Evolutionary conservation across 2,888 invertebrate genomes (phyloP).

Genomic region (Drosophila greeni): DNA sequence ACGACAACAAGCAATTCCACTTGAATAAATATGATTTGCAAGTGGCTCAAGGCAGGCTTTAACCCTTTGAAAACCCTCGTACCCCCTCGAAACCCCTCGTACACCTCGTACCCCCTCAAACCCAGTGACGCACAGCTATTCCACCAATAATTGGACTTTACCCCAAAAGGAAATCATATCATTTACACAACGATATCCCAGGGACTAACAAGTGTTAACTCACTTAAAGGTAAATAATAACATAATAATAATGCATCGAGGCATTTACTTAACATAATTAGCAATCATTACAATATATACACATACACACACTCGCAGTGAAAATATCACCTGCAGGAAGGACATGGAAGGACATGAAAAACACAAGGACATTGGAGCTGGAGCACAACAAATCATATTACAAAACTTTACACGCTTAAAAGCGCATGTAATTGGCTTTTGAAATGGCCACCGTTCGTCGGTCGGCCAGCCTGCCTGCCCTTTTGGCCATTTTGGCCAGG

Average conservation of each 20-base stretch:
- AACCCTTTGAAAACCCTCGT: not conserved
- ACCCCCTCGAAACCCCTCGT: too few relatives aligned
- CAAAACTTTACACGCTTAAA: slow-evolving; percentile 76
- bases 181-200: not conserved
- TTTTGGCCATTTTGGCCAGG: slow-evolving; percentile 37
- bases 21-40: slow-evolving; percentile 25
- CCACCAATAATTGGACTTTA: not conserved
- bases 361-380: slow-evolving; percentile 28
- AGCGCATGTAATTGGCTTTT: slow-evolving; percentile 78
- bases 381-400: slow-evolving; percentile 74
- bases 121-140: not conserved
- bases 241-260: not conserved
- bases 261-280: slow-evolving; percentile 1
- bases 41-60: slow-evolving; percentile 14
- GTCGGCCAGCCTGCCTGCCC: too few relatives aligned
- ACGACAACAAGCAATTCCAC: slow-evolving; percentile 8
- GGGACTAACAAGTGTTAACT: not conserved
- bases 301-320: too few relatives aligned
- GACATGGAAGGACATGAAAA: slow-evolving; percentile 31
- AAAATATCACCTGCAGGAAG: not conserved
- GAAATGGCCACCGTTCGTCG: slow-evolving; percentile 57
- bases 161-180: too few relatives aligned
- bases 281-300: not conserved
- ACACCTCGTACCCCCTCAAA: not conserved
- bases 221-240: not conserved